Percentiles rank a stretch among this genome's conserved stretches.
phyloP scores from a whole-genome alignment of 2,113 vertebrate species.

The Copsychus sechellarum region DNA sequence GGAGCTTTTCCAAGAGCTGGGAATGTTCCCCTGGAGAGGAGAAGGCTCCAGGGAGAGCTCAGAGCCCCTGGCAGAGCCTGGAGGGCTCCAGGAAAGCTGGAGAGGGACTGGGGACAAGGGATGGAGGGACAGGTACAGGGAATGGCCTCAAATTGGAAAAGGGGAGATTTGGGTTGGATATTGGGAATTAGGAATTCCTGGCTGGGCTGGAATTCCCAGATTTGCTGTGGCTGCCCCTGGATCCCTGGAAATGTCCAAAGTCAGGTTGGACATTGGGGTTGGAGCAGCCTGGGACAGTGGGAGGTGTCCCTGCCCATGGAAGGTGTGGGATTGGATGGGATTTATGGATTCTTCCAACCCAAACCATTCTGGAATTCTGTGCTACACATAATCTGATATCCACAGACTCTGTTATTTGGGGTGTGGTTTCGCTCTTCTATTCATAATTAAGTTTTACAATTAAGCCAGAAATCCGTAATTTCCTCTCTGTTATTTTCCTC shows the following conservation, averaged over 20 bases:
- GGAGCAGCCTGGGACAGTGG: neutral
- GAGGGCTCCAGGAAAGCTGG: neutral
- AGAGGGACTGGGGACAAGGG: neutral
- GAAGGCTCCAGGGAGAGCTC: neutral
- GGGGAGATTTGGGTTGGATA: neutral
- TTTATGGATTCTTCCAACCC: neutral
- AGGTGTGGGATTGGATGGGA: accelerated
- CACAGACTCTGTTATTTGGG: accelerated
- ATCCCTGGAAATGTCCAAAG: neutral
- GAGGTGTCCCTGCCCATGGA: neutral
- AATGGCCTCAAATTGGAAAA: neutral
- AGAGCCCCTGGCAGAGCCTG: neutral
- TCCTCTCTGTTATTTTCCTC: neutral
- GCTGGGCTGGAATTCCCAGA: neutral
- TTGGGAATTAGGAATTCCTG: neutral
- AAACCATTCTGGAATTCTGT: neutral
- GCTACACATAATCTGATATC: too few species aligned
- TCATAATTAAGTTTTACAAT: neutral
- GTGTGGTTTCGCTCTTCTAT: neutral
- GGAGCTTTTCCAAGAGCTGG: neutral
- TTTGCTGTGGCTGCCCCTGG: neutral
- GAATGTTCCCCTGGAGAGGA: neutral
- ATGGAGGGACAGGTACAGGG: neutral
- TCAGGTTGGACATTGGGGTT: neutral
- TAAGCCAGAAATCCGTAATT: neutral